Conservation (phyloP, 1,140 invertebrate genomes). For the Euura saliciscinereae region DNA sequence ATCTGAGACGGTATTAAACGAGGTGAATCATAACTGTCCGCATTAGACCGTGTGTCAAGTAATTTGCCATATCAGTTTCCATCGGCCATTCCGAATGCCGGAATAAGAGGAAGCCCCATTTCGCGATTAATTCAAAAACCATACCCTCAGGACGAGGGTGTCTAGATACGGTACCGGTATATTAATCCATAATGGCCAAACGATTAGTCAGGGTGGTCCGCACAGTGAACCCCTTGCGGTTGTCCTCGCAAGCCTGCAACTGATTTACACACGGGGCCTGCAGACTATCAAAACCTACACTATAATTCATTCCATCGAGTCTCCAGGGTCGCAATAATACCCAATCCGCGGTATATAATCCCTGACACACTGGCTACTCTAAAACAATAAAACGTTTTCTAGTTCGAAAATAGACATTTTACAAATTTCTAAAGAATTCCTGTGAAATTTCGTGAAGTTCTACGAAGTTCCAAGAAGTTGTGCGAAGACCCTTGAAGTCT, state of each 20-base stretch:
- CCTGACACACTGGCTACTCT: neutral
- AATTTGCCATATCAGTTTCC: too few species aligned
- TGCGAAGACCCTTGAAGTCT: neutral
- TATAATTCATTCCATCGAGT: neutral
- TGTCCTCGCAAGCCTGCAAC: conserved; percentile 28
- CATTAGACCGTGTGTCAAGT: too few species aligned
- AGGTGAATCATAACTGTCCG: too few species aligned
- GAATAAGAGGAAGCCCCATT: too few species aligned
- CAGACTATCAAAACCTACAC: neutral
- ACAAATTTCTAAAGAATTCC: too few species aligned
- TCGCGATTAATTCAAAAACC: too few species aligned
- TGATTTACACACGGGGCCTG: neutral
- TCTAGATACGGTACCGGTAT: conserved; percentile 30
- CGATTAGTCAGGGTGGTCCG: conserved; percentile 51
- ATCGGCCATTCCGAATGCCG: too few species aligned
- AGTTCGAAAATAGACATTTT: neutral
- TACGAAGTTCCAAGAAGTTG: neutral
- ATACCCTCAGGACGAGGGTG: too few species aligned
- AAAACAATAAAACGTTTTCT: neutral
- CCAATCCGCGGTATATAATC: neutral
- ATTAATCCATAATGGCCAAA: conserved; percentile 56
- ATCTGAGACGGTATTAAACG: too few species aligned
- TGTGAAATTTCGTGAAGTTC: neutral
- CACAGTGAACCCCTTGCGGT: conserved; percentile 23
- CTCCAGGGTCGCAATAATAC: neutral